A percentile compares a stretch with the other conserved stretches of the same genome.
phyloP scores from a whole-genome alignment of 1,140 invertebrate species.

The Physella acuta region DNA sequence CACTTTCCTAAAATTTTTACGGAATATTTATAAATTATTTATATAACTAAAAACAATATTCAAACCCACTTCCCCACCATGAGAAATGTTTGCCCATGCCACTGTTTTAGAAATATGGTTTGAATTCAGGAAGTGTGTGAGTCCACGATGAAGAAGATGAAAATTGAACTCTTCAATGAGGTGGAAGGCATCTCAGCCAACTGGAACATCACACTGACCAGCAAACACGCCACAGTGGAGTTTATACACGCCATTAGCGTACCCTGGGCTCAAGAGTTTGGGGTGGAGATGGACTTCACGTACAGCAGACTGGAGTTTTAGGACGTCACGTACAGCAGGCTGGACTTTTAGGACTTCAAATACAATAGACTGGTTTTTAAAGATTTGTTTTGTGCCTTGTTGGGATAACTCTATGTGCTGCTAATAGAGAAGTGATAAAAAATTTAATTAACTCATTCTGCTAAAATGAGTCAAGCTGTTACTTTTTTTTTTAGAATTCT shows the following conservation, averaged over 20 bases:
- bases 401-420: no score
- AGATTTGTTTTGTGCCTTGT: no score
- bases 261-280: slow-evolving; percentile 52
- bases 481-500: no score
- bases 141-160: slow-evolving; percentile 32
- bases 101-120: background rate
- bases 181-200: slow-evolving; percentile 34
- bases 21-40: background rate
- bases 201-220: slow-evolving; percentile 49
- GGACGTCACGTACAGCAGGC: no score
- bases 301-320: slow-evolving; percentile 22
- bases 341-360: no score
- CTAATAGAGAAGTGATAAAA: no score
- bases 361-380: no score
- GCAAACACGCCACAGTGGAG: slow-evolving; percentile 33
- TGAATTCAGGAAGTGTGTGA: slow-evolving; percentile 42
- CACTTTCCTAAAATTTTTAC: no score
- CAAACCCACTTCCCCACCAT: background rate
- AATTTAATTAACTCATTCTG: no score
- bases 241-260: slow-evolving; percentile 44
- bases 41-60: no score
- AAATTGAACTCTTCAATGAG: slow-evolving; percentile 47
- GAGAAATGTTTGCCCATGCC: no score
- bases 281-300: slow-evolving; percentile 45
- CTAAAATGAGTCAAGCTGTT: no score